phyloP scores from a whole-genome alignment of 1,140 invertebrate species.

The Pogonus chalceus region DNA sequence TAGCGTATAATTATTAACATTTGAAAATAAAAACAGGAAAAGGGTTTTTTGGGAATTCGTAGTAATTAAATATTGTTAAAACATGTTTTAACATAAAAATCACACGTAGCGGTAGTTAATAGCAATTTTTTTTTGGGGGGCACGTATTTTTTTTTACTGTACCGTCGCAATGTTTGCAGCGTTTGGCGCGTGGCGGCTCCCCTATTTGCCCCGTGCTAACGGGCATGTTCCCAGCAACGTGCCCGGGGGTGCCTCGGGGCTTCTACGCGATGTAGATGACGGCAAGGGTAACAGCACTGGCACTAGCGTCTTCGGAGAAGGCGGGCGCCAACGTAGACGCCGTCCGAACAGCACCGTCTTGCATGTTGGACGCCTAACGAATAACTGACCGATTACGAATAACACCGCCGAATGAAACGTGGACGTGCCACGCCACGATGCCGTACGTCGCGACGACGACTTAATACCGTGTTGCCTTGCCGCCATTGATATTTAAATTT shows the following conservation, averaged over 20 bases:
- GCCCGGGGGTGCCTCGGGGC: neutral
- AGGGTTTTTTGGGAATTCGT: neutral
- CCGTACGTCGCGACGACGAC: too few relatives aligned
- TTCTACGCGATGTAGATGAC: neutral
- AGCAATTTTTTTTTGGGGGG: neutral
- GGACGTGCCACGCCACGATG: too few relatives aligned
- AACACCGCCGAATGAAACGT: too few relatives aligned
- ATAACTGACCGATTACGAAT: too few relatives aligned
- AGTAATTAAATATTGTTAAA: neutral
- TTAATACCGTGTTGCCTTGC: too few relatives aligned
- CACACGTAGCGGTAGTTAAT: slow-evolving; percentile 8
- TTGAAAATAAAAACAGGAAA: too few relatives aligned
- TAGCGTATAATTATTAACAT: too few relatives aligned
- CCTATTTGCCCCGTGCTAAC: slow-evolving; percentile 33
- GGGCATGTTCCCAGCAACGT: slow-evolving; percentile 28
- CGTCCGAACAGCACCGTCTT: neutral
- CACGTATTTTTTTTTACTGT: too few relatives aligned
- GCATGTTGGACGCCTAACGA: too few relatives aligned
- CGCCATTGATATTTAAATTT: too few relatives aligned
- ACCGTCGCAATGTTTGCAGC: slow-evolving; percentile 37
- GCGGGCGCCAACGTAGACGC: neutral
- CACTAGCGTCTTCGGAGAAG: neutral
- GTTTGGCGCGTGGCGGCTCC: slow-evolving; percentile 36
- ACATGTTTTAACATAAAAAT: slow-evolving; percentile 7
- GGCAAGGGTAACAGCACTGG: neutral